A percentile compares a stretch with the other conserved stretches of the same genome.
These are phyloP conservation scores for Malurus melanocephalus DNA, from an alignment of 2,113 vertebrate genomes.

Conservation along the genomic window DNA sequence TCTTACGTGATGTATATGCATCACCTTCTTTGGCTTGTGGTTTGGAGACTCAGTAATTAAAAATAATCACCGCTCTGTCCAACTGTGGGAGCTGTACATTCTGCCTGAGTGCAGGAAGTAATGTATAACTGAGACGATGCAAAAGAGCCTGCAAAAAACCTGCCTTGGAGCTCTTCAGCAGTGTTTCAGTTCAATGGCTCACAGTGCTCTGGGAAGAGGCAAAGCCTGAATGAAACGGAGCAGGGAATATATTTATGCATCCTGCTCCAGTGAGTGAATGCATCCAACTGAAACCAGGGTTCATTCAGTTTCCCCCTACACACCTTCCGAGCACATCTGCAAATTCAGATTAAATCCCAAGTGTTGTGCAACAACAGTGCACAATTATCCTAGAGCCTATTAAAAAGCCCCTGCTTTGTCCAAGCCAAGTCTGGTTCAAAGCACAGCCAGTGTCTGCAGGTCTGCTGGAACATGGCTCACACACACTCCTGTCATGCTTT, in stretches of 20 bases:
- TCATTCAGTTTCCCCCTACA: background rate
- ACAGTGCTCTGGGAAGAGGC: background rate
- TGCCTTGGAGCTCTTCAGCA: conserved; percentile 1
- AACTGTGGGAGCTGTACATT: conserved; percentile 2
- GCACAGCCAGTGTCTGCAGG: background rate
- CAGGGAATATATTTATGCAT: background rate
- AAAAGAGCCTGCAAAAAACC: conserved; percentile 36
- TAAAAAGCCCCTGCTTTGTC: background rate
- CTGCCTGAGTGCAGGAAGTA: conserved; percentile 18
- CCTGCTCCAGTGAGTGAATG: background rate
- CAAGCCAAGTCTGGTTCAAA: background rate
- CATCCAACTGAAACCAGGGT: background rate
- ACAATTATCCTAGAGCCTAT: background rate
- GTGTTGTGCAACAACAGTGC: background rate
- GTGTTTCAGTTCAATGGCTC: background rate
- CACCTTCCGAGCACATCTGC: background rate
- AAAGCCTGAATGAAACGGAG: background rate
- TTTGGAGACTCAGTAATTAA: conserved; percentile 39
- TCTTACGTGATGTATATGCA: background rate
- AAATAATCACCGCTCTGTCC: conserved; percentile 23
- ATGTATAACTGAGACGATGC: conserved; percentile 25
- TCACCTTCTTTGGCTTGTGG: background rate
- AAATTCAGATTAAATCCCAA: background rate
- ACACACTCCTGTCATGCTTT: background rate
- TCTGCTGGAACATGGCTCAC: background rate